These are phyloP conservation scores for Regulus satrapa DNA, from an alignment of 2,113 vertebrate species.

Conservation along the genomic window DNA sequence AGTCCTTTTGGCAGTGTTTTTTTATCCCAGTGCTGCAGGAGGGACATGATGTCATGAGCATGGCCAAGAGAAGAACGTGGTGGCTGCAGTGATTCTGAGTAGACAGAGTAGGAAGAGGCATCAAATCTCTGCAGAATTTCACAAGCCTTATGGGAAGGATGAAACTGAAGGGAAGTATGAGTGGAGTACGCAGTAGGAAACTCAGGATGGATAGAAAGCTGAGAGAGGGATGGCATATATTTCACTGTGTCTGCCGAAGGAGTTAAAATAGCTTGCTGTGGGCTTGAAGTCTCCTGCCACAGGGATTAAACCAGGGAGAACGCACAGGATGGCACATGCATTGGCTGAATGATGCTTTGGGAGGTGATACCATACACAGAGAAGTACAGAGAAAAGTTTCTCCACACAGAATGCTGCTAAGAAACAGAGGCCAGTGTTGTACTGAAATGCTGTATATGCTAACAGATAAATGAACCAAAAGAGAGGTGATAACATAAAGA, in stretches of 20 bases:
- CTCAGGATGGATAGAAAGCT: slow-evolving; percentile 13
- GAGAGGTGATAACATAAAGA: background rate
- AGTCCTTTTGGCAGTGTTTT: background rate
- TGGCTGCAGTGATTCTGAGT: slow-evolving; percentile 12
- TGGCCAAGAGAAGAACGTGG: slow-evolving; percentile 40
- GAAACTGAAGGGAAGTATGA: slow-evolving; percentile 43
- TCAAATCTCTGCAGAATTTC: background rate
- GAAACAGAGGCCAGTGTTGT: slow-evolving; percentile 52
- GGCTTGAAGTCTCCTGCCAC: slow-evolving; percentile 25
- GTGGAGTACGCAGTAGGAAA: slow-evolving; percentile 35
- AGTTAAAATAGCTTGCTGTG: background rate
- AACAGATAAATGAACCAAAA: background rate
- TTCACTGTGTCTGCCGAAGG: background rate
- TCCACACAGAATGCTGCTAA: slow-evolving; percentile 45
- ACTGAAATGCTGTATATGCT: slow-evolving; percentile 26
- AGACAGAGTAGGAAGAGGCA: slow-evolving; percentile 23
- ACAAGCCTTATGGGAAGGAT: slow-evolving; percentile 18
- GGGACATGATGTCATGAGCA: background rate
- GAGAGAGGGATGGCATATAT: background rate
- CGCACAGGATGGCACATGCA: background rate
- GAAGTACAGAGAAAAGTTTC: slow-evolving; percentile 45
- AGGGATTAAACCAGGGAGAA: slow-evolving; percentile 16
- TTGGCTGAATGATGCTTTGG: slow-evolving; percentile 36
- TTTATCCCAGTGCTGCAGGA: slow-evolving; percentile 18
- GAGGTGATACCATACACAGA: slow-evolving; percentile 25